phyloP scores from a whole-genome alignment of 2,888 invertebrate genomes.

The Zelleria hepariella region DNA sequence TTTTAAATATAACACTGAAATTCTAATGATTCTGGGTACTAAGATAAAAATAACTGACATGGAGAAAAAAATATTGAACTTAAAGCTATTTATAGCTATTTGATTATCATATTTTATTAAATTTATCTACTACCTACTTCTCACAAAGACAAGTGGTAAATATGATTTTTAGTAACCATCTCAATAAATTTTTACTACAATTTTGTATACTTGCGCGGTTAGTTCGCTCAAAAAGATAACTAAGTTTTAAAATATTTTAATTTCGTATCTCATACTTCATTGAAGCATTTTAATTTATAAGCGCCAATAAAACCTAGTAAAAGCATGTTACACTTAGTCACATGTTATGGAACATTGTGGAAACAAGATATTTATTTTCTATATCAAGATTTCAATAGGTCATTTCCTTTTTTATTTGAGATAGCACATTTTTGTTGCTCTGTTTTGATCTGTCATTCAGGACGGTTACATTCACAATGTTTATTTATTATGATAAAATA shows the following conservation, averaged over 20 bases:
- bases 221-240: neutral
- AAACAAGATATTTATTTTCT: neutral
- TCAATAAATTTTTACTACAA: neutral
- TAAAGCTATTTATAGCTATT: neutral
- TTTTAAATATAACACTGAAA: neutral
- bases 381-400: neutral
- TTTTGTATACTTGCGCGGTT: conserved; percentile 4
- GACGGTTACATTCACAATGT: conserved; percentile 27
- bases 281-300: neutral
- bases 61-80: neutral
- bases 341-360: neutral
- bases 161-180: neutral
- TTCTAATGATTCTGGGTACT: neutral
- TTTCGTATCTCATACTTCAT: too few species aligned
- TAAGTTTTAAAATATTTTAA: too few species aligned
- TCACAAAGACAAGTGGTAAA: neutral
- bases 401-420: neutral
- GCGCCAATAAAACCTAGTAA: neutral
- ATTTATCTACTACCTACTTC: conserved; percentile 1
- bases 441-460: too few species aligned
- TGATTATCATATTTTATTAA: conserved; percentile 1
- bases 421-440: neutral
- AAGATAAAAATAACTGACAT: neutral
- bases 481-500: neutral
- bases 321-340: neutral